A percentile compares a stretch with the other conserved stretches of the same genome.
phyloP scores from a whole-genome alignment of 2,888 invertebrate genomes.

The Lithophane leautieri region DNA sequence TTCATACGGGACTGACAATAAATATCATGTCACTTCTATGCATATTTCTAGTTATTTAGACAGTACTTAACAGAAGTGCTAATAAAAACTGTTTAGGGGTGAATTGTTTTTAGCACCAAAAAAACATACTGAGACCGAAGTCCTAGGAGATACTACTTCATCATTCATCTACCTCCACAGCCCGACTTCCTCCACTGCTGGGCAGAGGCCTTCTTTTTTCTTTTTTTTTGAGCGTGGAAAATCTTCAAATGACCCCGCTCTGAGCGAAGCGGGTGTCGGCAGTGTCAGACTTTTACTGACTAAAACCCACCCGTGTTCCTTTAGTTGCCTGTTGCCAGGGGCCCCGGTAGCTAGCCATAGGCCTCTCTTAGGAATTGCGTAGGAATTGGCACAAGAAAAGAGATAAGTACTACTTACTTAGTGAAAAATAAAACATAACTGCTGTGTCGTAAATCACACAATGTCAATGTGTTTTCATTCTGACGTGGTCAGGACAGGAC shows the following conservation, averaged over 20 bases:
- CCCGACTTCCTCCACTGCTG: not conserved
- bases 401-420: not conserved
- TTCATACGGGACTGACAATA: not conserved
- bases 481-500: not conserved
- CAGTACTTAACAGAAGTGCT: not conserved
- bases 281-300: too few relatives aligned
- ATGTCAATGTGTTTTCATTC: conserved; percentile 26
- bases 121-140: not conserved
- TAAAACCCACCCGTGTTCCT: too few relatives aligned
- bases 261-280: too few relatives aligned
- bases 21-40: not conserved
- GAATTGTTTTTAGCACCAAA: not conserved
- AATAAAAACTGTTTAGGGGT: not conserved
- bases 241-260: too few relatives aligned
- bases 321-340: too few relatives aligned
- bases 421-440: not conserved
- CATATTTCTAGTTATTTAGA: not conserved
- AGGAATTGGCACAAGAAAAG: not conserved
- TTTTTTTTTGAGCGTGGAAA: too few relatives aligned
- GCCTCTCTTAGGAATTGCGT: too few relatives aligned
- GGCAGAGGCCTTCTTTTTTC: too few relatives aligned
- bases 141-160: not conserved
- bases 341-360: too few relatives aligned
- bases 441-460: conserved; percentile 25
- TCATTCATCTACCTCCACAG: not conserved